Percentiles rank a stretch among this genome's conserved stretches.
Conservation (phyloP, 2,888 invertebrate species). For the Sycophila texana region DNA sequence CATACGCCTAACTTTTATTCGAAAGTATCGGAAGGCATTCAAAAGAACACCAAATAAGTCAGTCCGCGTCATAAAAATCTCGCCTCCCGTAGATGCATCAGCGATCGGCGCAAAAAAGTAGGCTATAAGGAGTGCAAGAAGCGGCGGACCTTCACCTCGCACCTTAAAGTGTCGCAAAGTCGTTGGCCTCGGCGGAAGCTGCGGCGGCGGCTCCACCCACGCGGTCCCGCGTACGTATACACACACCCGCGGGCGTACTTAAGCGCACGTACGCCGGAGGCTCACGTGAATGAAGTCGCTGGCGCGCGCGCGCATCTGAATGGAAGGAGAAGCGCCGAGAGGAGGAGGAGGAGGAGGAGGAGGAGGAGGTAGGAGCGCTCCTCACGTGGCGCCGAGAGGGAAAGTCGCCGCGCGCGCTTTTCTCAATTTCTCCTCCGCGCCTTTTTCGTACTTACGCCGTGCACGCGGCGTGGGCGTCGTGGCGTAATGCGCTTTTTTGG, state of each 20-base stretch:
- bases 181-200: slow-evolving; percentile 60
- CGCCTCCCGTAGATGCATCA: no score
- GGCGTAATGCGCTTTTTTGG: slow-evolving; percentile 14
- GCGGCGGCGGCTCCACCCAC: slow-evolving; percentile 57
- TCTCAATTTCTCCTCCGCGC: slow-evolving; percentile 20
- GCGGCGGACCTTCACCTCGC: neutral
- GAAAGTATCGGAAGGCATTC: no score
- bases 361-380: slow-evolving; percentile 25
- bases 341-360: slow-evolving; percentile 50
- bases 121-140: neutral
- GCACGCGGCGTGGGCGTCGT: neutral
- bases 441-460: slow-evolving; percentile 35
- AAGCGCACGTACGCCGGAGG: slow-evolving; percentile 62
- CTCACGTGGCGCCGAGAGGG: slow-evolving; percentile 46
- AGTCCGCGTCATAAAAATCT: no score
- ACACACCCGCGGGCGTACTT: slow-evolving; percentile 64
- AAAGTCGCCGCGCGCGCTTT: slow-evolving; percentile 22
- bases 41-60: no score
- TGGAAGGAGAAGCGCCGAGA: slow-evolving; percentile 47
- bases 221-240: slow-evolving; percentile 35
- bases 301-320: slow-evolving; percentile 40
- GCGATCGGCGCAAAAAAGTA: no score
- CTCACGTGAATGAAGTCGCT: slow-evolving; percentile 65
- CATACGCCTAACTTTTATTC: no score
- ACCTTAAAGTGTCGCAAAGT: slow-evolving; percentile 52